Evolutionary conservation across 2,888 invertebrate genomes (phyloP), one percentile per base, ranked within the genome.

Genomic region (Rhaphigaster nebulosa): DNA sequence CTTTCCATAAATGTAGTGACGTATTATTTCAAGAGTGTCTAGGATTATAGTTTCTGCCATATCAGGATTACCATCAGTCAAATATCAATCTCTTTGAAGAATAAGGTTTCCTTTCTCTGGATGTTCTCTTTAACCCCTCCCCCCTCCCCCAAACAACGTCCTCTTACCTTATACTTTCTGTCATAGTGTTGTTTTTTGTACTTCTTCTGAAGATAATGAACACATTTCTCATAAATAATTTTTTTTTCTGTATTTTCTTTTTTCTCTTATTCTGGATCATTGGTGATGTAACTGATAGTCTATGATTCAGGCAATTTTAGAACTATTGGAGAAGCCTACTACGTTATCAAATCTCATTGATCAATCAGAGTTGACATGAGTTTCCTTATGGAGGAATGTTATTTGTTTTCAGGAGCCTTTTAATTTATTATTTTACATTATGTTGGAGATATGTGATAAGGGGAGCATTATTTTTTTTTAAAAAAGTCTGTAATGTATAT

Each of bases 401-500:
- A 8, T 60, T 60, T n/a, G 60, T 60, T 60, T 60, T 8, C n/a
- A 60, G n/a, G 1, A 12, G n/a, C 8, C 26, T 60, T 60, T 60
- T 60, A 60, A 29, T 65, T 1, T 65, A 10, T 15, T 29, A 15
- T 29, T 65, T 65, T 65, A 29, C 15, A 15, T 29, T 65, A 65
- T 65, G 29, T 1, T 65, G 26, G 13, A 0, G 15, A 26, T 34
- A 34, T 18, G 8, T 20, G 8, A 70, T 70, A 18, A 70, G 6
- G 70, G 38, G 10, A 34, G 34, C 20, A 70, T 20, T 34, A 34
- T 34, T 18, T 34, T 18, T 10, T 38, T 38, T 20, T 29, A 29
- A 60, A 60, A 70, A 70, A 70, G 34, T 84, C n/a, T 45, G 41
- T 45, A 84, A 84, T 84, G 26, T 84, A 45, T 84, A 45, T 84